Evolutionary conservation across 2,888 invertebrate species (phyloP).

Genomic region (Pecten maximus): DNA sequence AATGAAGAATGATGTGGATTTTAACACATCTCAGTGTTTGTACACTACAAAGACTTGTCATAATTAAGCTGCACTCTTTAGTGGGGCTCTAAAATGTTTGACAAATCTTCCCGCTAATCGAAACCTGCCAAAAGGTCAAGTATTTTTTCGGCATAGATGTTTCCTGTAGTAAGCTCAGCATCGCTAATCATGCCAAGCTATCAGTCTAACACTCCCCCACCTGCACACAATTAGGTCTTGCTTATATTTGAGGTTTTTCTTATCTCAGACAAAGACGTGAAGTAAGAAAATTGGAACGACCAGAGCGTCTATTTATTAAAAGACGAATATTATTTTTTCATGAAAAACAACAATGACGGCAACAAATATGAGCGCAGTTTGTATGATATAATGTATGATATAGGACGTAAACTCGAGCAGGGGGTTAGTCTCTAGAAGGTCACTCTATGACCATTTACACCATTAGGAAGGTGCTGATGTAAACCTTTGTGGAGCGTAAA

Average conservation of each 20-base stretch:
- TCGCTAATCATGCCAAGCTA: not conserved
- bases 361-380: not conserved
- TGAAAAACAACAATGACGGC: not conserved
- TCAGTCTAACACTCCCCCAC: conserved; percentile 10
- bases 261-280: not conserved
- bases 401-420: not conserved
- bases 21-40: conserved; percentile 13
- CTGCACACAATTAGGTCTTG: conserved; percentile 14
- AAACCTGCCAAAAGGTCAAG: conserved; percentile 26
- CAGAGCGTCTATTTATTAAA: not conserved
- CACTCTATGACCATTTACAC: not conserved
- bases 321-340: not conserved
- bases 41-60: conserved; percentile 11
- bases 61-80: conserved; percentile 25
- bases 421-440: not conserved
- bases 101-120: conserved; percentile 22
- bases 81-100: not conserved
- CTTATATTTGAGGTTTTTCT: not conserved
- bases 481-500: not conserved
- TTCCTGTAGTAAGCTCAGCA: not conserved
- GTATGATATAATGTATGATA: not conserved
- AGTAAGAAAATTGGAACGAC: not conserved
- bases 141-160: conserved; percentile 19
- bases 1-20: conserved; percentile 6
- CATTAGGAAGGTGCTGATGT: not conserved